Evolutionary conservation across 2,797 vertebrate species (phyloP), one percentile per base, ranked within the genome.

Genomic region (Lagocephalus sceleratus): DNA sequence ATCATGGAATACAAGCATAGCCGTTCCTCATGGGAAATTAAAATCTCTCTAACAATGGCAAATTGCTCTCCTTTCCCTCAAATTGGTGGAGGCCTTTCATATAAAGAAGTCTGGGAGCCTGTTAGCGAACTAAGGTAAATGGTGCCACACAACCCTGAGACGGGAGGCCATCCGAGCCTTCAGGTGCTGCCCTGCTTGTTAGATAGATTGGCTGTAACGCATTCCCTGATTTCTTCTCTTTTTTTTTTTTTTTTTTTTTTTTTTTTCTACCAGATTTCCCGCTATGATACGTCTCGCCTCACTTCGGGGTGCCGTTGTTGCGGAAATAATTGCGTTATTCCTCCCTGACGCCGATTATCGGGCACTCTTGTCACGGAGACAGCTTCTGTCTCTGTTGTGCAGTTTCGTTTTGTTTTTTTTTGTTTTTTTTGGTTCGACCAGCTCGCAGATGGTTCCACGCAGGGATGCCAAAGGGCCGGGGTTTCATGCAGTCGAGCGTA

Each of bases 111-210:
- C 48, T 57, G 43, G 0, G 0, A 66, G 45, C 40, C 40, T 47
- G 22, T 57, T 55, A 25, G 44, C 26, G 38, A 58, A 21, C 44
- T 39, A 46, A 12, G 21, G 50, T 42, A 16, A 54, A 49, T 41
- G 54, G 23, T 39, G 6, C 6, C 20, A 35, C 60, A 16, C 20
- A 41, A 22, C 38, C 41, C 47, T 64, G 46, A 17, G 46, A 63
- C 57, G 5, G 5, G 19, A 23, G 40, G 2, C 6, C 12, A 19
- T 44, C 20, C 20, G 25, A 43, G 26, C 47, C 49, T 59, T 20
- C 26, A 59, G 63, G n/a, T 65, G 43, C 5, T 6, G 32, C 51
- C 8, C 48, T 63, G 25, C 52, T 64, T 26, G 47, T 63, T 63
- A 70, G 56, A 20, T 43, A 22, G 40, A 21, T 20, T 19, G 48